phyloP scores from a whole-genome alignment of 2,888 invertebrate species.

The Vanessa cardui region DNA sequence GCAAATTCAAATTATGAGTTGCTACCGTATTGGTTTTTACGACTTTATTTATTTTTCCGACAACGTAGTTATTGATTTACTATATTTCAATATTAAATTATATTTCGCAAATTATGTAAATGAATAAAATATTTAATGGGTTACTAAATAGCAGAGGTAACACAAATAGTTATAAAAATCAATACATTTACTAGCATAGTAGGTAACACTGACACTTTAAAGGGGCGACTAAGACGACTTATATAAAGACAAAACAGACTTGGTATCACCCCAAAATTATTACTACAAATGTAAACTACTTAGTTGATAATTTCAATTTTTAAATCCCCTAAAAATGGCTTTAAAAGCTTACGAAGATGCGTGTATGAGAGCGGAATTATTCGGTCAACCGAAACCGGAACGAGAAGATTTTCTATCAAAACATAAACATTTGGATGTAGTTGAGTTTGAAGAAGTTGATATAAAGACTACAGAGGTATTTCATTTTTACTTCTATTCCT shows the following conservation, averaged over 20 bases:
- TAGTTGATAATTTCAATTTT: constrained; percentile 12
- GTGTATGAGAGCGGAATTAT: constrained; percentile 89
- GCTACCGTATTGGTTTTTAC: too few relatives aligned
- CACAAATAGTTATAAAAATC: constrained; percentile 37
- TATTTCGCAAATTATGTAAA: not conserved
- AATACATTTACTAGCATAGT: constrained; percentile 40
- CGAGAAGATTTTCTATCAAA: constrained; percentile 85
- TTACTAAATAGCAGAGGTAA: not conserved
- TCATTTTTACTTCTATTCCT: not conserved
- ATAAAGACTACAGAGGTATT: constrained; percentile 70
- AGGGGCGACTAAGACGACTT: constrained; percentile 15
- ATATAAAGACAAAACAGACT: constrained; percentile 18
- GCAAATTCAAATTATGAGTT: too few relatives aligned
- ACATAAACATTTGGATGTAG: constrained; percentile 79
- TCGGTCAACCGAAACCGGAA: constrained; percentile 87
- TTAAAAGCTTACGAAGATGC: constrained; percentile 89
- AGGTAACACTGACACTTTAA: constrained; percentile 34
- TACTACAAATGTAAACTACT: not conserved
- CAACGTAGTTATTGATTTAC: too few relatives aligned
- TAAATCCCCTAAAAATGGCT: constrained; percentile 68
- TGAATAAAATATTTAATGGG: not conserved
- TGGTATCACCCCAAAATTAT: not conserved
- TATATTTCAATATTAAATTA: too few relatives aligned
- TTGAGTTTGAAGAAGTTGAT: constrained; percentile 80
- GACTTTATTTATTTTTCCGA: too few relatives aligned